These are phyloP conservation scores for Cygnus buccinator DNA, from an alignment of 2,113 vertebrate species.

Conservation along the genomic window DNA sequence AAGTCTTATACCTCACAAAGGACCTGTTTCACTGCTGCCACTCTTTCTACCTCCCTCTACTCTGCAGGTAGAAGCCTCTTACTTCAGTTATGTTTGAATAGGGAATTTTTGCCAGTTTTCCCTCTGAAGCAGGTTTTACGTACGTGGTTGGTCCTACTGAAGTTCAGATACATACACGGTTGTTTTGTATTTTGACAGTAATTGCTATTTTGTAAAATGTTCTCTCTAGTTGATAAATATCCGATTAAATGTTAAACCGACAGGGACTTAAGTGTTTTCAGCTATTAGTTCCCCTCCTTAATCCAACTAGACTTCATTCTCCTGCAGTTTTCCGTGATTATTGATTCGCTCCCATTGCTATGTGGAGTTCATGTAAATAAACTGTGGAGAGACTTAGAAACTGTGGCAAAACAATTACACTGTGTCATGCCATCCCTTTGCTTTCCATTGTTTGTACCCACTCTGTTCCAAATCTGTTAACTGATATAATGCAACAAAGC, in stretches of 20 bases:
- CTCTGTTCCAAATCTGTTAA: neutral
- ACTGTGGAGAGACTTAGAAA: neutral
- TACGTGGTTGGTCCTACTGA: neutral
- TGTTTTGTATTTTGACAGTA: neutral
- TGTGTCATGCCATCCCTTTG: neutral
- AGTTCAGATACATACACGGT: neutral
- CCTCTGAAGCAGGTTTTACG: neutral
- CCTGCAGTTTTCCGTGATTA: neutral
- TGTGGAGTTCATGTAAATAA: neutral
- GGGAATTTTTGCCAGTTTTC: neutral
- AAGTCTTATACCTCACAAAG: neutral
- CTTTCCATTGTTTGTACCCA: neutral
- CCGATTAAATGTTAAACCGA: neutral
- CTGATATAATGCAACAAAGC: neutral
- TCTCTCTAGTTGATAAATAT: neutral
- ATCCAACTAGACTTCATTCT: neutral
- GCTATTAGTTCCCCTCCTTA: neutral
- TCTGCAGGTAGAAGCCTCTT: neutral
- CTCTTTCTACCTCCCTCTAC: neutral
- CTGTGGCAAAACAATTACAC: neutral
- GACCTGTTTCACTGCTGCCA: neutral
- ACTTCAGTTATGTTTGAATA: neutral
- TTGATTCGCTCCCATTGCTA: neutral
- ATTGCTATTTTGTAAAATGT: neutral
- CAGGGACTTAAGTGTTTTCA: neutral